Evolutionary conservation across 2,888 invertebrate genomes (phyloP), one percentile per base, ranked within the genome.

Genomic region (Lithosia quadra): DNA sequence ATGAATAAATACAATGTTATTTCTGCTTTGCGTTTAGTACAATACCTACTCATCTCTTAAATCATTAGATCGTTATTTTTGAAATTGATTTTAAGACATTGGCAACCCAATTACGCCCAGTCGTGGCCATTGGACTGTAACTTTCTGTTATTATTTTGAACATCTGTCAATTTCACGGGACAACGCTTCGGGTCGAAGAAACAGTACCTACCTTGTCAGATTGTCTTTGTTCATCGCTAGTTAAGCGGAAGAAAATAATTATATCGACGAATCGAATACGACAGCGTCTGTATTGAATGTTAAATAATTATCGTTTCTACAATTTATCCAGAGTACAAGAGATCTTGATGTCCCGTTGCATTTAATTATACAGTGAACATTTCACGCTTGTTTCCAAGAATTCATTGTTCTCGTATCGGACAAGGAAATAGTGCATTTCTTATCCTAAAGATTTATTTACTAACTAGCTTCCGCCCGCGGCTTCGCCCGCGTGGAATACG

Each of bases 171-270:
- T 89, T 90, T 89, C 84, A 90, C 88, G 89, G 88, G 79, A 85
- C 86, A 75, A 86, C 88, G 90, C 88, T 87, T 86, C 77, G 75
- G 81, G 80, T 81, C 83, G 83, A 86, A 88, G 87, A 83, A 87
- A 87, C 84, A 85, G 79, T 79, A 79, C 79, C 81, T 75, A 85
- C 84, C 83, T 84, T 82, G 82, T 79, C 82, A 83, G 83, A 81
- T 78, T 81, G 83, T 84, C 90, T 91, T 91, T 91, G 91, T 91
- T 89, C 86, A 73, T 68, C 78, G 75, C 83, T 87, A 88, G 83
- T 90, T 91, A 83, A 89, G 89, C 90, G 91, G 86, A 91, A 90
- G 89, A 90, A 90, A 91, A 91, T 91, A 91, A 91, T 91, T 91
- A 88, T 84, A 76, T 77, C 78, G 83, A 86, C 77, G 85, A 88